These are phyloP conservation scores for Mallateleia sp. DNA, from an alignment of 2,888 invertebrate genomes.

Conservation along the genomic window DNA sequence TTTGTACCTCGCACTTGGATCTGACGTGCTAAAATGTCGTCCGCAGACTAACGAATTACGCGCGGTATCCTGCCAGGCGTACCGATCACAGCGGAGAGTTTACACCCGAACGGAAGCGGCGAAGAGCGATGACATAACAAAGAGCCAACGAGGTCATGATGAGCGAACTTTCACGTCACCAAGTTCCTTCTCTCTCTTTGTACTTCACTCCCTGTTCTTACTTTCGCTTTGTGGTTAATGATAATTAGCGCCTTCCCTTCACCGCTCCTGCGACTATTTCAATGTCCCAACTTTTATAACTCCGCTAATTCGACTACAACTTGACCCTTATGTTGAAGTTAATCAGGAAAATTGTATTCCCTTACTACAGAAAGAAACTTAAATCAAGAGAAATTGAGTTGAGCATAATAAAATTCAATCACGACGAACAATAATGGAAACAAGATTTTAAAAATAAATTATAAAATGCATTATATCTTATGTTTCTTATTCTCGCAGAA, in stretches of 20 bases:
- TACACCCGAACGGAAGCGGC: conserved; percentile 60
- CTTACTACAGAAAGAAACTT: conserved; percentile 7
- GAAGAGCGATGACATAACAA: conserved; percentile 64
- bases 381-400: background rate
- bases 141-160: conserved; percentile 42
- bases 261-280: background rate
- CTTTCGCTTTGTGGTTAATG: conserved; percentile 27
- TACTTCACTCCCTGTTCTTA: background rate
- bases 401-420: background rate
- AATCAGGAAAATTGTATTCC: conserved; percentile 7
- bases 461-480: no score
- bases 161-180: conserved; percentile 43
- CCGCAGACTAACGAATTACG: conserved; percentile 76
- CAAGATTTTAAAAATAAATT: background rate
- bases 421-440: background rate
- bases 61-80: conserved; percentile 67
- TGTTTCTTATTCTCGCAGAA: no score
- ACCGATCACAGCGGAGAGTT: conserved; percentile 66
- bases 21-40: conserved; percentile 71
- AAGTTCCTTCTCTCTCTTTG: conserved; percentile 12
- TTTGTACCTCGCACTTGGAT: conserved; percentile 63
- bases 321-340: conserved; percentile 21
- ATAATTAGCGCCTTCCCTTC: conserved; percentile 25
- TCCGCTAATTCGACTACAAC: conserved; percentile 16
- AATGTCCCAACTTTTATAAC: conserved; percentile 25